Conservation (phyloP, 2,797 vertebrate genomes). For the Limnodromus scolopaceus region DNA sequence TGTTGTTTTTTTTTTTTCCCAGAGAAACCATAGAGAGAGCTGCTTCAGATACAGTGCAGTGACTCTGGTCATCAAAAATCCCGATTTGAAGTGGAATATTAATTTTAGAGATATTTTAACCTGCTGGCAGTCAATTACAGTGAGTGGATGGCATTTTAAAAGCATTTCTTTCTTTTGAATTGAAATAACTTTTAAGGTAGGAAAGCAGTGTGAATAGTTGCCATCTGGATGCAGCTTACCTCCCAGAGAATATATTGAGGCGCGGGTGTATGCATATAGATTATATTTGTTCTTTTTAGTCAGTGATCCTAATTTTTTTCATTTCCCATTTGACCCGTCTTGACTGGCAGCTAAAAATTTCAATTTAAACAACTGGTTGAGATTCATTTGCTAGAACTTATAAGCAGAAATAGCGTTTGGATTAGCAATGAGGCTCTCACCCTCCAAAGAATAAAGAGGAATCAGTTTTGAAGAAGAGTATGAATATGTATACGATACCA, state of each 20-base stretch:
- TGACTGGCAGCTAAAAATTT: constrained; percentile 50
- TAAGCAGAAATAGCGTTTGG: constrained; percentile 60
- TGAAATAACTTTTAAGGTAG: background rate
- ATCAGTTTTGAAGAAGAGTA: constrained; percentile 46
- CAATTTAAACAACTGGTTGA: constrained; percentile 53
- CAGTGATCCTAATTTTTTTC: background rate
- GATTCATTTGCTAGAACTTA: constrained; percentile 55
- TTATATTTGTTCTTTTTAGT: background rate
- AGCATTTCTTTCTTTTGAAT: background rate
- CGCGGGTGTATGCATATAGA: background rate
- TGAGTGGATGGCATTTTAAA: background rate
- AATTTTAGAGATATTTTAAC: constrained; percentile 1
- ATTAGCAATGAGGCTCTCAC: constrained; percentile 62
- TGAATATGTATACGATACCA: constrained; percentile 56
- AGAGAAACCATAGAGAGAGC: background rate
- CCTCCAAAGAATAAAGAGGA: constrained; percentile 65
- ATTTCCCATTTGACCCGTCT: constrained; percentile 54
- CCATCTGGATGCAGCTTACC: background rate
- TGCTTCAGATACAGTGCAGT: background rate
- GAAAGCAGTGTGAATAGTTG: background rate
- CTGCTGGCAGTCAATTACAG: background rate
- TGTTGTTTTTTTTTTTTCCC: too few relatives aligned
- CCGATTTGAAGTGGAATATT: background rate
- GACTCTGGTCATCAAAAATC: background rate
- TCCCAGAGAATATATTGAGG: background rate